A percentile compares a stretch with the other conserved stretches of the same genome.
Evolutionary conservation across 1,140 invertebrate species (phyloP).

Genomic region (Cherax destructor): DNA sequence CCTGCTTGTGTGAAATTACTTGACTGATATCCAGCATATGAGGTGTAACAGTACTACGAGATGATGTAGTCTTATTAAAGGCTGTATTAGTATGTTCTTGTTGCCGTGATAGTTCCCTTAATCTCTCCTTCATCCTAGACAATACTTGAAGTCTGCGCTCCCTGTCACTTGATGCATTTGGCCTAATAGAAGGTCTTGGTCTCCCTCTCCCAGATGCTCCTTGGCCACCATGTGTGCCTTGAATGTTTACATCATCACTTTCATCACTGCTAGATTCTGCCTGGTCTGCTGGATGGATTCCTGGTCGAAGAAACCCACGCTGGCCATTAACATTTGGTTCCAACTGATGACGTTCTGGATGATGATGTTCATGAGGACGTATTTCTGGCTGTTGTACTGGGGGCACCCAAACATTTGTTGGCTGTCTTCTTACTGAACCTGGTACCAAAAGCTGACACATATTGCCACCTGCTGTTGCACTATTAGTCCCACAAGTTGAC

Average conservation of each 20-base stretch:
- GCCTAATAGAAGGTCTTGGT: constrained; percentile 74
- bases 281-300: constrained; percentile 41
- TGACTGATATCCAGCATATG: constrained; percentile 89
- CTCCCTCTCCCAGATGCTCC: constrained; percentile 37
- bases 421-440: constrained; percentile 51
- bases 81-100: constrained; percentile 70
- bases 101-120: constrained; percentile 74
- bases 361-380: constrained; percentile 72
- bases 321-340: constrained; percentile 71
- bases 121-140: constrained; percentile 80
- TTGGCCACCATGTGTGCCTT: constrained; percentile 15
- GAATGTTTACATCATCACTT: constrained; percentile 44
- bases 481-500: constrained; percentile 74
- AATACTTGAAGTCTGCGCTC: constrained; percentile 81
- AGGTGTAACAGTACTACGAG: constrained; percentile 46
- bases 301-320: constrained; percentile 65
- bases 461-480: constrained; percentile 42
- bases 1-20: constrained; percentile 73
- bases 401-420: constrained; percentile 73
- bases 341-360: constrained; percentile 76
- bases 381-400: constrained; percentile 61
- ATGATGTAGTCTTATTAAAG: constrained; percentile 43
- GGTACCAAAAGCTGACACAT: constrained; percentile 64
- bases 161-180: constrained; percentile 77
- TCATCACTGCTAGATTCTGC: constrained; percentile 55